Base-by-base conservation (phyloP, 2,113 vertebrate species). In the Cyprinodon variegatus region DNA sequence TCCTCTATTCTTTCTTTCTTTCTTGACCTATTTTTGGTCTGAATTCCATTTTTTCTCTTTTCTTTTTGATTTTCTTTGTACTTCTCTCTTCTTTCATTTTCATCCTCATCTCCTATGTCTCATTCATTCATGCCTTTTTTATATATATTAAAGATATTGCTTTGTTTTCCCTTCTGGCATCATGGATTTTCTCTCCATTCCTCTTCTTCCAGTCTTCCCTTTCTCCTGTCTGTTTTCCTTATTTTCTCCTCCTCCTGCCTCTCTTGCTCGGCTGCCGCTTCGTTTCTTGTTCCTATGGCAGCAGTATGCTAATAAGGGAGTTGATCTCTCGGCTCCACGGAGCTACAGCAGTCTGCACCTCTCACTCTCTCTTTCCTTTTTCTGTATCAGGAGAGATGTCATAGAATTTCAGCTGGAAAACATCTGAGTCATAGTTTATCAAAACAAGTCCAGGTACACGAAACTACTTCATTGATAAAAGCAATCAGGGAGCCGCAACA, bases 231-330 rank as follows among this genome's bases (percentile, higher is more conserved):
- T 22, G 11, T 10, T 62, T 53, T 65, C 46, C 20, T 48, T 9
- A 46, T n/a, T 68, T 40, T 63, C 8, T 48, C 9, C 13, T 22
- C 11, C 46, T 12, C 65, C 10, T 67, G 50, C 38, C 36, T 65
- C 62, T 65, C 71, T 67, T 45, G 29, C 45, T 62, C 11, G 11
- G 70, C 78, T 77, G 70, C 70, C n/a, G 77, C 70, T 83, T 83
- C 78, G 83, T 89, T 77, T 85, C 81, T 78, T 91, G 92, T 94
- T 94, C 89, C 92, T 60, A 94, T 92, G 90, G 90, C 81, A 92
- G 88, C 93, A 38, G 68, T 87, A 93, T 93, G 91, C 84, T 92
- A 93, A 93, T 93, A 81, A 90, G 72, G 65, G 41, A 77, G 78
- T 80, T 75, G 77, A 83, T 91, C 85, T 88, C 84, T 68, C 66